These are phyloP conservation scores for Caracal caracal DNA, from an alignment of 2,113 vertebrate genomes.

Conservation along the genomic window DNA sequence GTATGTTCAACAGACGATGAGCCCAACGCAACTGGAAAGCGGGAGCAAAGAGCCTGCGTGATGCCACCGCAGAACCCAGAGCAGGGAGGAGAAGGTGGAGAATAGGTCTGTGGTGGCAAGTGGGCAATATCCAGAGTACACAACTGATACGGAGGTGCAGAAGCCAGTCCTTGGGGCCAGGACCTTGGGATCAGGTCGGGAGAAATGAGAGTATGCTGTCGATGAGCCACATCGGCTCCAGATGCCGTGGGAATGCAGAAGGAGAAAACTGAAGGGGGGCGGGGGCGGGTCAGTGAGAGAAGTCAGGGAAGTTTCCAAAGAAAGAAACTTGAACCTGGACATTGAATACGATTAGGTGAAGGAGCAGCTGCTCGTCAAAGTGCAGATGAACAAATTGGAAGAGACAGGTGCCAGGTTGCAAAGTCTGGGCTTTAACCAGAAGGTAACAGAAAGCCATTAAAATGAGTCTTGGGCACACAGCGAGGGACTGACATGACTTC, in stretches of 20 bases:
- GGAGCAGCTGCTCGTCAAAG: not conserved
- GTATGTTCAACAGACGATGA: not conserved
- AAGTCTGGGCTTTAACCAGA: not conserved
- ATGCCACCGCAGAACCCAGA: fast-evolving
- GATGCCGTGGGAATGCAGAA: fast-evolving
- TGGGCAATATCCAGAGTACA: fast-evolving
- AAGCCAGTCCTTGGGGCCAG: not conserved
- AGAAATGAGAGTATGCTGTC: fast-evolving
- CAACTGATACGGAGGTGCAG: fast-evolving
- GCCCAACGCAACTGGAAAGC: not conserved
- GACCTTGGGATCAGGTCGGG: not conserved
- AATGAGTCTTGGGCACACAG: not conserved
- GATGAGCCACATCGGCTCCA: fast-evolving
- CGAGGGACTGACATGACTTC: not conserved
- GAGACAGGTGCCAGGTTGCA: not conserved
- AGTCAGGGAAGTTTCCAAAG: not conserved
- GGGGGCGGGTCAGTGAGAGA: no score
- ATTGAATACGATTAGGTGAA: not conserved
- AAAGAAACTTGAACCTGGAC: not conserved
- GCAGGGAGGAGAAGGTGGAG: not conserved
- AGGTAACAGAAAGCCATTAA: not conserved
- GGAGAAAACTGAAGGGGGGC: not conserved
- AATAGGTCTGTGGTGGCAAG: no score
- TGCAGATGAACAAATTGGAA: not conserved
- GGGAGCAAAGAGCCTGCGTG: fast-evolving